phyloP scores from a whole-genome alignment of 2,797 vertebrate genomes.

The Holocentrus rufus region DNA sequence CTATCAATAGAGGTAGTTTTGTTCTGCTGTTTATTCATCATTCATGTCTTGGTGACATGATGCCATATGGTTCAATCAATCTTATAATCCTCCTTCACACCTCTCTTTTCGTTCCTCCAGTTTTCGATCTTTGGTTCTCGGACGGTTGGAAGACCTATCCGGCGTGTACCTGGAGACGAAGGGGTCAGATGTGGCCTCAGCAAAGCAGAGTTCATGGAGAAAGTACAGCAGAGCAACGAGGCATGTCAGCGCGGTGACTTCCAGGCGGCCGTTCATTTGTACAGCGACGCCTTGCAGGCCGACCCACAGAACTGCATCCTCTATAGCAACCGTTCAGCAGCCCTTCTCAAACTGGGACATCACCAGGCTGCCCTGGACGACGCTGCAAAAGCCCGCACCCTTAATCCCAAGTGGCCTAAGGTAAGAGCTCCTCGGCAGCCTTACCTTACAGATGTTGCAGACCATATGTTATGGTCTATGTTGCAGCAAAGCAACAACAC shows the following conservation, averaged over 20 bases:
- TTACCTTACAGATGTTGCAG: neutral
- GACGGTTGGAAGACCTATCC: slow-evolving; percentile 75
- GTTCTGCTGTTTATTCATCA: too few species aligned
- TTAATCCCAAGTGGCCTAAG: slow-evolving; percentile 99
- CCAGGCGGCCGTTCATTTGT: slow-evolving; percentile 86
- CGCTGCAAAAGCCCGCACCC: slow-evolving; percentile 89
- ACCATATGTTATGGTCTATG: neutral
- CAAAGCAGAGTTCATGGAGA: slow-evolving; percentile 96
- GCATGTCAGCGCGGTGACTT: slow-evolving; percentile 96
- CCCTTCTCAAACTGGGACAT: slow-evolving; percentile 89
- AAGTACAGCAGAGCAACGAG: slow-evolving; percentile 95
- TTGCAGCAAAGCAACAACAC: neutral
- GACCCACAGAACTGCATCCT: slow-evolving; percentile 98
- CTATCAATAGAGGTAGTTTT: neutral
- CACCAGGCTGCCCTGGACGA: slow-evolving; percentile 93
- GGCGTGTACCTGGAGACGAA: slow-evolving; percentile 66
- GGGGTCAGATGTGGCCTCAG: slow-evolving; percentile 82
- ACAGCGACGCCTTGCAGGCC: slow-evolving; percentile 88
- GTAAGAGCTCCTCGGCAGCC: slow-evolving; percentile 75
- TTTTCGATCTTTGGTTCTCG: slow-evolving; percentile 75
- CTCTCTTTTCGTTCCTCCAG: slow-evolving; percentile 51
- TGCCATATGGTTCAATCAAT: neutral
- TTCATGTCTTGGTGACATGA: too few species aligned
- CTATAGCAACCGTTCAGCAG: slow-evolving; percentile 95
- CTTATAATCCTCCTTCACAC: slow-evolving; percentile 15